phyloP scores from a whole-genome alignment of 2,797 vertebrate genomes.

The Danio choprae region DNA sequence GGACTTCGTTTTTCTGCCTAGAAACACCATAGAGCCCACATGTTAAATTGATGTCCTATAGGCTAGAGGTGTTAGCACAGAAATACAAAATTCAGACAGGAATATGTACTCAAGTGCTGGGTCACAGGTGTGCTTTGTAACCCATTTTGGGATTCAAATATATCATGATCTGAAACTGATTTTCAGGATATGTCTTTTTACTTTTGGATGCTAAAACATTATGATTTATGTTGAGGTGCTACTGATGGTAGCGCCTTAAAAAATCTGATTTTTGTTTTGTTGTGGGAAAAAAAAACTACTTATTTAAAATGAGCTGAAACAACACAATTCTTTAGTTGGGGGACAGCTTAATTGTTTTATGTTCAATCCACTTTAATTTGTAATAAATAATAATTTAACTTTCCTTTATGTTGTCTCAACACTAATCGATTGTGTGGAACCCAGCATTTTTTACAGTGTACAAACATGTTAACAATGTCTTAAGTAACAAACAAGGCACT shows the following conservation, averaged over 20 bases:
- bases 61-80: background rate
- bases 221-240: background rate
- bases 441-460: too few species aligned
- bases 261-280: too few species aligned
- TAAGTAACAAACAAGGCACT: background rate
- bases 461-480: background rate
- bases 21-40: background rate
- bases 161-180: background rate
- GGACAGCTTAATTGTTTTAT: too few species aligned
- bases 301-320: too few species aligned
- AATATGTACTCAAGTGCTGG: background rate
- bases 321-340: too few species aligned
- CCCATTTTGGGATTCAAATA: background rate
- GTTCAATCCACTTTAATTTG: too few species aligned
- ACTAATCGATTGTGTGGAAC: too few species aligned
- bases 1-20: conserved; percentile 92
- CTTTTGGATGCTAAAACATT: background rate
- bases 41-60: background rate
- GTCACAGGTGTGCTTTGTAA: background rate
- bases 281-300: too few species aligned
- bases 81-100: background rate
- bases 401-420: too few species aligned
- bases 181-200: background rate
- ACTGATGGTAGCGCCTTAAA: too few species aligned
- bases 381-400: too few species aligned